Percentiles rank a stretch among this genome's conserved stretches.
Evolutionary conservation across 2,888 invertebrate species (phyloP).

Genomic region (Scelioninae gen. 2): DNA sequence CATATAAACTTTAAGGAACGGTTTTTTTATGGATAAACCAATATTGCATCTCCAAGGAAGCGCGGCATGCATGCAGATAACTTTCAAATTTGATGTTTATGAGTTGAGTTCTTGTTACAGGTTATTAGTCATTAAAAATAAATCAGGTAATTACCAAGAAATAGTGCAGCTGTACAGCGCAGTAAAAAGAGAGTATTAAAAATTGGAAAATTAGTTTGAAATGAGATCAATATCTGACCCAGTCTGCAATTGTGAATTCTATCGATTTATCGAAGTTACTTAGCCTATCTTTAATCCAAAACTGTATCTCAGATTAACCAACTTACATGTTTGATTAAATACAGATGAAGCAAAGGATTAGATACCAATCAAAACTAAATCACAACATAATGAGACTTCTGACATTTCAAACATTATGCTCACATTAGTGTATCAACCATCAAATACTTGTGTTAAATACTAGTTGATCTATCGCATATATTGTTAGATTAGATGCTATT

Average conservation of each 20-base stretch:
- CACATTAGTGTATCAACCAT: background rate
- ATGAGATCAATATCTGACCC: background rate
- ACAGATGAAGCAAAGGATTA: slow-evolving; percentile 9
- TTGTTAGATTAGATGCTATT: too few species aligned
- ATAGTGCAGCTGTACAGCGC: too few species aligned
- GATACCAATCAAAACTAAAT: slow-evolving; percentile 1
- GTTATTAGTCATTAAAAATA: background rate
- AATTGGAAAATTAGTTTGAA: background rate
- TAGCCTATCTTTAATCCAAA: background rate
- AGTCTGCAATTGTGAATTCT: background rate
- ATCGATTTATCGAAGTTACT: background rate
- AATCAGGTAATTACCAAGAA: background rate
- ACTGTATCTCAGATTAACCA: background rate
- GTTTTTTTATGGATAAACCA: background rate
- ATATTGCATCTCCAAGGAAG: background rate
- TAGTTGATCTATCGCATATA: too few species aligned
- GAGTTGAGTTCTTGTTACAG: background rate
- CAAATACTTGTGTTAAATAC: too few species aligned
- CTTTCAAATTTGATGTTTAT: background rate
- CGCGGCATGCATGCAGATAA: too few species aligned
- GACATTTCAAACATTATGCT: slow-evolving; percentile 1
- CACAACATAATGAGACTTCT: slow-evolving; percentile 19
- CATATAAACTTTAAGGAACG: background rate
- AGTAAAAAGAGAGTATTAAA: too few species aligned
- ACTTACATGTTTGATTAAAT: slow-evolving; percentile 7